A percentile compares a stretch with the other conserved stretches of the same genome.
These are phyloP conservation scores for Triplophysa yarkandensis DNA, from an alignment of 2,797 vertebrate species.

Conservation along the genomic window DNA sequence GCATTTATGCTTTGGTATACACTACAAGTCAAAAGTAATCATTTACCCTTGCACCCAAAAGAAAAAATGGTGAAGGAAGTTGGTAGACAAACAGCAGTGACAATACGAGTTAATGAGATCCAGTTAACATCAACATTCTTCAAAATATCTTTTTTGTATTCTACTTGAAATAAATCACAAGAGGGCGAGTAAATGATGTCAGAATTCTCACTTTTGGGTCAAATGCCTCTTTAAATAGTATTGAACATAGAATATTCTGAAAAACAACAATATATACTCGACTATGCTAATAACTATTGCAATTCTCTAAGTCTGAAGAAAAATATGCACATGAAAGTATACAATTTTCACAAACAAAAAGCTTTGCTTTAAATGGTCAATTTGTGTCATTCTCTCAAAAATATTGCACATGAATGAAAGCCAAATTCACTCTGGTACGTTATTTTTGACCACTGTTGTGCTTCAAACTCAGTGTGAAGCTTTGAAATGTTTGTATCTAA, in stretches of 20 bases:
- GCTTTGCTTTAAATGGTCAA: background rate
- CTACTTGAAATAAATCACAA: too few species aligned
- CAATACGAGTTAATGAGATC: too few species aligned
- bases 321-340: background rate
- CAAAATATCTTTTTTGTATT: too few species aligned
- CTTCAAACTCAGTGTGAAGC: constrained; percentile 7
- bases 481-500: background rate
- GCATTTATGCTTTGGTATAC: background rate
- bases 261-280: background rate
- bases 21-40: too few species aligned
- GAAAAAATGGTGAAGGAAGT: too few species aligned
- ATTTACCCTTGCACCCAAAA: too few species aligned
- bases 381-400: background rate
- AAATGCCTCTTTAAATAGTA: too few species aligned
- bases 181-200: too few species aligned
- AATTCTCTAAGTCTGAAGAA: background rate
- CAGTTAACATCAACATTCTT: too few species aligned
- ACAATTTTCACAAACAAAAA: background rate
- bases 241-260: background rate
- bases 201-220: too few species aligned
- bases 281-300: background rate
- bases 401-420: background rate
- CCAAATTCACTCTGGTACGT: background rate
- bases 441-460: constrained; percentile 7
- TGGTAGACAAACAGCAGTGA: too few species aligned